Evolutionary conservation across 2,888 invertebrate genomes (phyloP), one percentile per base, ranked within the genome.

Genomic region (Diaphora mendica): DNA sequence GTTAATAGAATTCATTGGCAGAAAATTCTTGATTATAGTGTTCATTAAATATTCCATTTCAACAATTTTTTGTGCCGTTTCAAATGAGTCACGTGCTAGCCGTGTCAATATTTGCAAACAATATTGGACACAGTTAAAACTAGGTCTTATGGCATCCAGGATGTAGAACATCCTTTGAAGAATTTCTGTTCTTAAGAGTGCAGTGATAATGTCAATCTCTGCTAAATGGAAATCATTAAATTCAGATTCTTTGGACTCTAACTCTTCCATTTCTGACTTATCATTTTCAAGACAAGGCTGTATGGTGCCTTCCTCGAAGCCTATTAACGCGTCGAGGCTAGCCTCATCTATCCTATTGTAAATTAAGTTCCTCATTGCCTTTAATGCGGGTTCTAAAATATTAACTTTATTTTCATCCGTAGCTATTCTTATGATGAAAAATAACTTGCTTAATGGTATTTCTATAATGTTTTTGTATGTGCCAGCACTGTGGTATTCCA

Each of bases 151-250:
- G 65, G 95, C 96, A 76, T 96, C 97, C 75, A 99, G 92, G 81
- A 99, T 97, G 84, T 98, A 99, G 80, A 97, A 97, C 75, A 91
- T 89, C 90, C 99, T 96, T 78, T 97, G 96, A 39, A 98, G 91
- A 79, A 99, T 97, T 88, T 98, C 97, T 20, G 98, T 97, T 83
- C 98, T 96, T 30, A 97, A 87, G 42, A 97, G 93, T 78, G 97
- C 97, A 82, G 97, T 96, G 62, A 98, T 96, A 8, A 99, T 94
- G 95, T 99, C 98, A 48, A 97, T 96, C 94, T 98, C 98, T 15
- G 98, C 97, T 72, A 99, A 92, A 91, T 99, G 98, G 87, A 97
- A 97, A 93, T 99, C 99, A 88, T 98, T 98, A 80, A 98, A 96
- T 75, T 97, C 97, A 2, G 92, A 89, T 85, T 92, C 94, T 65